Evolutionary conservation across 2,113 vertebrate species (phyloP).

Genomic region (Pantherophis guttatus): DNA sequence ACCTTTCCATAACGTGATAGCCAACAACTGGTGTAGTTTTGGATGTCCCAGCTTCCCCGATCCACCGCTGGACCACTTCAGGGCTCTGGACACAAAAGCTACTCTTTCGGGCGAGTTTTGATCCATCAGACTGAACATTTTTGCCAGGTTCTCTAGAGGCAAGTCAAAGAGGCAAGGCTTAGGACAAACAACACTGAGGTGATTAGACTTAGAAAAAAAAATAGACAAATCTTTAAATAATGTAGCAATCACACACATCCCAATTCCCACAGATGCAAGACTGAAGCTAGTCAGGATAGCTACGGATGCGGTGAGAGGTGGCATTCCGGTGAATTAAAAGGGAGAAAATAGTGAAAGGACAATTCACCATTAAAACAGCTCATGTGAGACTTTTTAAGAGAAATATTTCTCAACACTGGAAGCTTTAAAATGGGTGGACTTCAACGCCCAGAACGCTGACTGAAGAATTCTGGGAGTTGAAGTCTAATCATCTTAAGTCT

Average conservation of each 20-base stretch:
- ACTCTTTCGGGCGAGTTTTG: conserved; percentile 94
- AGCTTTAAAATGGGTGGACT: no score
- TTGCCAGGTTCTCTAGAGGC: conserved; percentile 85
- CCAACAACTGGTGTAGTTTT: conserved; percentile 94
- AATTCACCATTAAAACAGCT: background rate
- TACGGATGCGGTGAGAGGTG: background rate
- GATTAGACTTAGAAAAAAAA: background rate
- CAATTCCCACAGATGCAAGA: background rate
- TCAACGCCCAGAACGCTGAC: no score
- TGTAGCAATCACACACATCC: background rate
- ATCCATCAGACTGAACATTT: conserved; percentile 95
- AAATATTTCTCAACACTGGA: no score
- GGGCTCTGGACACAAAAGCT: conserved; percentile 93
- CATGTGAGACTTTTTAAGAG: background rate
- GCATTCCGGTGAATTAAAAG: background rate
- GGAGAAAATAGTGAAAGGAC: background rate
- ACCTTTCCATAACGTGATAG: conserved; percentile 98
- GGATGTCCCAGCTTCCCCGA: conserved; percentile 92
- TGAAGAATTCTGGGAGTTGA: no score
- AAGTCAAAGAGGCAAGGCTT: conserved; percentile 25
- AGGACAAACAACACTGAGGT: background rate
- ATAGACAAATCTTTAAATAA: background rate
- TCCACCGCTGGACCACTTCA: conserved; percentile 96
- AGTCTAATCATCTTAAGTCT: no score
- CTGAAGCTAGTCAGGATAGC: background rate